These are phyloP conservation scores for Leptodactylus fallax DNA, from an alignment of 2,797 vertebrate species.

Conservation along the genomic window DNA sequence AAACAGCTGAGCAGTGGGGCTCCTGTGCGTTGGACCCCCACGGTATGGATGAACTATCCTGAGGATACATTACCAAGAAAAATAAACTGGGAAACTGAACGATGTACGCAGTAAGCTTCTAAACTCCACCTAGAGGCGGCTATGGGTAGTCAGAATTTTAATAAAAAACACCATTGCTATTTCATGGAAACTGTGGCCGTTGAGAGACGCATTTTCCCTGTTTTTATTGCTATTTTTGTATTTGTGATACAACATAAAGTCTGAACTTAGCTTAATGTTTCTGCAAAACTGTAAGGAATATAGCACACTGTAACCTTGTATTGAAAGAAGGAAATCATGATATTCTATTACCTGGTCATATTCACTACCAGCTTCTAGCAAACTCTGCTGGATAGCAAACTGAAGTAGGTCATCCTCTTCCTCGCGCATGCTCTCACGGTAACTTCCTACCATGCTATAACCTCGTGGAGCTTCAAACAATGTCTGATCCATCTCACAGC, in stretches of 20 bases:
- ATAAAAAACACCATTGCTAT: neutral
- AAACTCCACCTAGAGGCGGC: too few relatives aligned
- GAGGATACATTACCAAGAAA: too few relatives aligned
- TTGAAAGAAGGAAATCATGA: neutral
- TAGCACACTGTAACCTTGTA: neutral
- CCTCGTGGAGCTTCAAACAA: conserved; percentile 91
- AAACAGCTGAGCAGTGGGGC: too few relatives aligned
- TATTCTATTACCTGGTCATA: conserved; percentile 87
- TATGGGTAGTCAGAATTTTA: too few relatives aligned
- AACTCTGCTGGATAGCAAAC: conserved; percentile 97
- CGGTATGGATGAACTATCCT: too few relatives aligned
- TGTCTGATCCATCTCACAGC: conserved; percentile 87
- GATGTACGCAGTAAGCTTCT: too few relatives aligned
- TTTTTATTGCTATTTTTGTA: neutral
- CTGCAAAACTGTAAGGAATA: too few relatives aligned
- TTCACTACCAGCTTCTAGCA: conserved; percentile 93
- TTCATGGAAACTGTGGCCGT: too few relatives aligned
- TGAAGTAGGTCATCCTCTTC: conserved; percentile 93
- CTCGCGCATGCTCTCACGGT: conserved; percentile 87
- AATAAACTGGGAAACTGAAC: too few relatives aligned
- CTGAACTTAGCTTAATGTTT: too few relatives aligned
- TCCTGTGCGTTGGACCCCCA: too few relatives aligned
- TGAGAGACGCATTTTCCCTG: too few relatives aligned
- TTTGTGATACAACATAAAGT: neutral
- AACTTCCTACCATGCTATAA: conserved; percentile 92